Percentiles rank a stretch among this genome's conserved stretches.
Conservation (phyloP, 2,888 invertebrate species). For the Lamproptera curius region DNA sequence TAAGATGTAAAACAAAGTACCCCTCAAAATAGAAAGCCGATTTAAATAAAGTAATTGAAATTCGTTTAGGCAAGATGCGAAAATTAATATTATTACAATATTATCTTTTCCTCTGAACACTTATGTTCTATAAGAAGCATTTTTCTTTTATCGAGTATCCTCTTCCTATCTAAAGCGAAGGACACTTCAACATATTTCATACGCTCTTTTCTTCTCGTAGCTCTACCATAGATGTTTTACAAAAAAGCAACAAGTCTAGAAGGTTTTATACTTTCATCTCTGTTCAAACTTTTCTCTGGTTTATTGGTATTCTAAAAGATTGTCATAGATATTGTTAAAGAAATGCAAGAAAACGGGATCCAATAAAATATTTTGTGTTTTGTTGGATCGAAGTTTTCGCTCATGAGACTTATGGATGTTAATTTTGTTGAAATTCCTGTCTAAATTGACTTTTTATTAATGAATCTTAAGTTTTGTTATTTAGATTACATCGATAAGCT, state of each 20-base stretch:
- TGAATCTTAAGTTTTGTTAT: no score
- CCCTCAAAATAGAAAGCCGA: no score
- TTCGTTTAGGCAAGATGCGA: no score
- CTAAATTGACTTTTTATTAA: no score
- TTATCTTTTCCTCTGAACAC: slow-evolving; percentile 1
- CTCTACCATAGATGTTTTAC: slow-evolving; percentile 13
- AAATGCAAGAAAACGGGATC: background rate
- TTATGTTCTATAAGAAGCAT: slow-evolving; percentile 8
- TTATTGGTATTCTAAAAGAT: slow-evolving; percentile 1
- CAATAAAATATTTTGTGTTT: background rate
- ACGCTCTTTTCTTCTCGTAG: slow-evolving; percentile 13
- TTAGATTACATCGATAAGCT: no score
- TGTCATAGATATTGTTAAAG: background rate
- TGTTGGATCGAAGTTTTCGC: background rate
- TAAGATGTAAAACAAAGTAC: no score
- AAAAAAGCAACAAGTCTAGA: slow-evolving; percentile 2
- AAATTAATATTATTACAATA: no score
- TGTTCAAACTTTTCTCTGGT: slow-evolving; percentile 2
- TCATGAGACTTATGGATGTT: background rate
- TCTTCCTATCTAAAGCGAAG: slow-evolving; percentile 16
- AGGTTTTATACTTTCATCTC: slow-evolving; percentile 7
- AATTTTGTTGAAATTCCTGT: no score
- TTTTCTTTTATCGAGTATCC: slow-evolving; percentile 11
- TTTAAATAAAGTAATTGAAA: no score
- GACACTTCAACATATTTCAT: slow-evolving; percentile 15